Conservation (phyloP, 2,113 vertebrate genomes). For the Amblyornis subalaris region DNA sequence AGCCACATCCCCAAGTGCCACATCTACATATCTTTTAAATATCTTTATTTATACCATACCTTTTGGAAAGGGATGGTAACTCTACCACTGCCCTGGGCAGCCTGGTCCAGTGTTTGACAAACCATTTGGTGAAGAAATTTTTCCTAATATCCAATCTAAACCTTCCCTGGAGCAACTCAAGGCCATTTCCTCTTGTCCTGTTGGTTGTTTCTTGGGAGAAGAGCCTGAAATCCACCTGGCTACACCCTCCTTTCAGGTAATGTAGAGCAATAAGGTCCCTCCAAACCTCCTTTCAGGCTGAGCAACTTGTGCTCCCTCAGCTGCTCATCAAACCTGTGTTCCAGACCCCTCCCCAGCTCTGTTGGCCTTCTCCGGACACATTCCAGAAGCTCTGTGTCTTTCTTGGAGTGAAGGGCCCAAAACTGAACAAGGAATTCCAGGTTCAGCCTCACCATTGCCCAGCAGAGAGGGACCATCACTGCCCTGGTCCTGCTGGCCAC, state of each 20-base stretch:
- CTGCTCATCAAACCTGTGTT: background rate
- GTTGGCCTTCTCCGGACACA: background rate
- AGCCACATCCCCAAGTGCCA: background rate
- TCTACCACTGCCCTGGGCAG: background rate
- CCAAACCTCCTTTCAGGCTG: background rate
- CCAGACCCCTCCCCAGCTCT: background rate
- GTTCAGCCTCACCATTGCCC: background rate
- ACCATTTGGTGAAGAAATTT: background rate
- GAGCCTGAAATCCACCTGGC: background rate
- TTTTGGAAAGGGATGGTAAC: background rate
- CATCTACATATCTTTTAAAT: background rate
- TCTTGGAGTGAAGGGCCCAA: background rate
- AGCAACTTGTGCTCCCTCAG: background rate
- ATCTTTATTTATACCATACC: too few relatives aligned
- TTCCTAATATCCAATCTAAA: background rate
- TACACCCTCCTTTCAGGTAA: background rate
- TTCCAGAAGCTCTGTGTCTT: background rate
- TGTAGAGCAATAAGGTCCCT: accelerated
- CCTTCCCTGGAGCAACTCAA: background rate
- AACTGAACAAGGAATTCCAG: background rate
- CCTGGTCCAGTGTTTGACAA: background rate
- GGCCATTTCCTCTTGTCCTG: background rate
- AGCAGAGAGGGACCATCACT: accelerated
- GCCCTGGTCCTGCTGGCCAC: background rate
- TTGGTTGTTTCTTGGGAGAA: background rate